Base-by-base conservation (phyloP, 2,797 vertebrate species). In the Pteropus rufus region DNA sequence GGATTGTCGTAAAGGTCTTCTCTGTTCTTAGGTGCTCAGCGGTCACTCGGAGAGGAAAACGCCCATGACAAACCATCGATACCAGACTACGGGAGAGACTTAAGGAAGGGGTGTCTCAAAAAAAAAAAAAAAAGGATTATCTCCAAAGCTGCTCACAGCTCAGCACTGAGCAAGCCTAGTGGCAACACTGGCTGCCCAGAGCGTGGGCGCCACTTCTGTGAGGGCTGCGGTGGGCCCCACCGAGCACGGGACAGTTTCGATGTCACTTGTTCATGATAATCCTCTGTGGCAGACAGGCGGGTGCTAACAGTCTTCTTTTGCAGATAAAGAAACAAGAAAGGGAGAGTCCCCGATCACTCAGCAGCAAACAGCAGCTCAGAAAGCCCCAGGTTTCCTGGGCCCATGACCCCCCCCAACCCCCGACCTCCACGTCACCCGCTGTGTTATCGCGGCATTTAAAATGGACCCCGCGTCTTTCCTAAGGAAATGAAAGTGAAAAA, bases 401-500 rank as follows among this genome's bases (percentile, higher is more conserved):
- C 15, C 18, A 39, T 19, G 7, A 5, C 5, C n/a, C 46, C 46
- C 46, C 14, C 14, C 14, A 15, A 14, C 46, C 46, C 46, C 46
- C 14, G 14, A 11, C 16, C 26, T 12, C 14, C 7, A 70, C 7
- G 41, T 36, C 39, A 29, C 36, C 31, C 65, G 7, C n/a, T 49
- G 11, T 56, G 36, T 44, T 72, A 9, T 24, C 19, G 41, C 5
- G 80, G 62, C 62, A 34, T 85, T 97, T 87, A 87, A 54, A 94
- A 77, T 3, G 46, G 23, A 94, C 21, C 39, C 16, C 0, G 80
- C 81, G 11, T 36, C 67, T 56, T 52, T 92, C 46, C 5, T 3
- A 96, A 97, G 93, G 85, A 23, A 16, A 67, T 70, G 16, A 54
- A 39, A 76, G 5, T 44, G 64, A 58, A 86, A 94, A n/a, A 81